Base-by-base conservation (phyloP, 2,113 vertebrate species). In the Amazona vittata region DNA sequence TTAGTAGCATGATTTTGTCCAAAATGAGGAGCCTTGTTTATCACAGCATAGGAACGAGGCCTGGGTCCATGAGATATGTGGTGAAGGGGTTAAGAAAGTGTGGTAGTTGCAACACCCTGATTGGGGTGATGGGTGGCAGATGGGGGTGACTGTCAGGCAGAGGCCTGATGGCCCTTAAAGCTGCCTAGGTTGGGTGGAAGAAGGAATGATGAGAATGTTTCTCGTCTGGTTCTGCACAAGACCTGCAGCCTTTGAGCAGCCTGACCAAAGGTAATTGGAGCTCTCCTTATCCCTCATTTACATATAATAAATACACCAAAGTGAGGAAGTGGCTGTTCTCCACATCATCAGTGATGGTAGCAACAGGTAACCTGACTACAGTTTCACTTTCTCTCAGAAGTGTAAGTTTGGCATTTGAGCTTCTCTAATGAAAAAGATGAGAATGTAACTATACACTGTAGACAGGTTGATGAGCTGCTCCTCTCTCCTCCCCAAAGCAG, bases 241-340 rank as follows among this genome's bases (percentile, higher is more conserved):
- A n/a, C 3, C 50, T 0, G 0, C 33, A 37, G 10, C 8, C 43
- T 71, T 50, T 44, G n/a, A 25, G 39, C 33, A 67, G n/a, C 44
- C 37, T 28, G 11, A 46, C 3, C 67, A 67, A 52, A 39, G 19
- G 28, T 39, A 35, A 44, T 59, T 15, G 13, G 59, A 67, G 25
- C 6, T 9, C 43, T 60, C 37, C 46, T 0, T 41, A 17, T 46
- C 6, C 1, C 13, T 60, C 24, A 4, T n/a, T 39, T 31, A 52
- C 14, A 12, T 15, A 79, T 6, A 67, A 73, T 85, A 73, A 52
- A 50, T n/a, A 57, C 31, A n/a, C 55, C 31, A 60, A 67, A 73
- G 49, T 46, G 2, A 59, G 44, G 2, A 50, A 59, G 33, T 41
- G 28, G 37, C 5, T 73, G 19, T n/a, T 9, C 4, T 20, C 65